A percentile compares a stretch with the other conserved stretches of the same genome.
Conservation (phyloP, 2,113 vertebrate genomes). For the Mustelus asterias region DNA sequence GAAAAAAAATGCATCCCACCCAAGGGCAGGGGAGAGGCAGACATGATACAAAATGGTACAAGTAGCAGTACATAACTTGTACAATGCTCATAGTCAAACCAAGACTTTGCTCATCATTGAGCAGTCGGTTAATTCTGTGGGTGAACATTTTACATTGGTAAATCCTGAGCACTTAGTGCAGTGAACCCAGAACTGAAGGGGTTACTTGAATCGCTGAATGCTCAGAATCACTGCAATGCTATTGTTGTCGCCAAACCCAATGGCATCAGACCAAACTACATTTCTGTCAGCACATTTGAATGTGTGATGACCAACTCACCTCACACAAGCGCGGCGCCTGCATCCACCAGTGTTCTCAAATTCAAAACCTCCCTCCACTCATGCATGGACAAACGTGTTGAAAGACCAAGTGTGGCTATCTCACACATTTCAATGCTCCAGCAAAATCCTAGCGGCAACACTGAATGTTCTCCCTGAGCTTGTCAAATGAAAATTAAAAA, state of each 20-base stretch:
- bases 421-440: neutral
- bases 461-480: slow-evolving; percentile 1
- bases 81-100: neutral
- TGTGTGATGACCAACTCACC: neutral
- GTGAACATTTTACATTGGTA: neutral
- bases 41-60: neutral
- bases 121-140: neutral
- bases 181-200: neutral
- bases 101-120: neutral
- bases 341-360: neutral
- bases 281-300: neutral
- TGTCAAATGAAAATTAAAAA: no score
- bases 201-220: neutral
- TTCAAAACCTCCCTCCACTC: neutral
- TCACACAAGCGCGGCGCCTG: neutral
- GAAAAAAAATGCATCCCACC: no score
- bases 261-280: neutral
- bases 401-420: neutral
- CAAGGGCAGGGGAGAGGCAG: neutral
- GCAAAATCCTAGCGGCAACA: neutral
- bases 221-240: neutral
- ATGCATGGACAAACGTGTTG: no score
- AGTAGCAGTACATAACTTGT: neutral
- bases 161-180: neutral
- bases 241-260: neutral